Evolutionary conservation across 2,113 vertebrate species (phyloP).

Genomic region (Macrotus californicus): DNA sequence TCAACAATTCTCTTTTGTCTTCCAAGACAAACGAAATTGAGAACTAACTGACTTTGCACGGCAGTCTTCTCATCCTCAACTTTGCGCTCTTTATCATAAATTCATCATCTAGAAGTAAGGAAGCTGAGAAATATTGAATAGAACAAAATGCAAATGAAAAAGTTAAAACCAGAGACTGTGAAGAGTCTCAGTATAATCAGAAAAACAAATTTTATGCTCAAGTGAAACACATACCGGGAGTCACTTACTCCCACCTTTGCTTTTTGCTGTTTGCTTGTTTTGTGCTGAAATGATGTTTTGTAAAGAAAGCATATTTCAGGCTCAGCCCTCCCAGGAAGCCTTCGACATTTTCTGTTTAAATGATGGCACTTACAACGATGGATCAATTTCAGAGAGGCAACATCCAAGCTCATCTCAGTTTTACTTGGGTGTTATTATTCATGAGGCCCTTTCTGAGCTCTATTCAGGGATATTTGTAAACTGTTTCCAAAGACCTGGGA

Average conservation of each 20-base stretch:
- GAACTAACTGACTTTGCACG: background rate
- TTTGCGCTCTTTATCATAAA: background rate
- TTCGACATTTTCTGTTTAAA: slow-evolving; percentile 59
- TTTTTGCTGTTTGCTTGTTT: slow-evolving; percentile 46
- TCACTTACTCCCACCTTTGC: slow-evolving; percentile 43
- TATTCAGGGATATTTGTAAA: slow-evolving; percentile 64
- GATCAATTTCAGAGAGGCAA: slow-evolving; percentile 64
- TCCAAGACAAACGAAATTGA: background rate
- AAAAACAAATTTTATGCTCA: slow-evolving; percentile 15
- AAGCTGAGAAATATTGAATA: background rate
- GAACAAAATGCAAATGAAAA: slow-evolving; percentile 47
- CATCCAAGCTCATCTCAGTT: slow-evolving; percentile 62
- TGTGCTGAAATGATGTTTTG: slow-evolving; percentile 35
- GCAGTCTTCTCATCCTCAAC: background rate
- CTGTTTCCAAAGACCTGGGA: slow-evolving; percentile 65
- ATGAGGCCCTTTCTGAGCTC: slow-evolving; percentile 69
- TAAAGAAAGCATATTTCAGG: slow-evolving; percentile 65
- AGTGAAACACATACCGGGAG: slow-evolving; percentile 51
- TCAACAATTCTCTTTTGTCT: background rate
- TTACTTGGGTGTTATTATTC: slow-evolving; percentile 75
- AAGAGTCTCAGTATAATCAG: slow-evolving; percentile 20
- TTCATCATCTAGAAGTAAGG: background rate
- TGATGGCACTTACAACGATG: slow-evolving; percentile 66
- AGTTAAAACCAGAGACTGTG: background rate
- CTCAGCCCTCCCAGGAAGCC: slow-evolving; percentile 45